Base-by-base conservation (phyloP, 2,797 vertebrate genomes). In the Sebastes trivittatus region DNA sequence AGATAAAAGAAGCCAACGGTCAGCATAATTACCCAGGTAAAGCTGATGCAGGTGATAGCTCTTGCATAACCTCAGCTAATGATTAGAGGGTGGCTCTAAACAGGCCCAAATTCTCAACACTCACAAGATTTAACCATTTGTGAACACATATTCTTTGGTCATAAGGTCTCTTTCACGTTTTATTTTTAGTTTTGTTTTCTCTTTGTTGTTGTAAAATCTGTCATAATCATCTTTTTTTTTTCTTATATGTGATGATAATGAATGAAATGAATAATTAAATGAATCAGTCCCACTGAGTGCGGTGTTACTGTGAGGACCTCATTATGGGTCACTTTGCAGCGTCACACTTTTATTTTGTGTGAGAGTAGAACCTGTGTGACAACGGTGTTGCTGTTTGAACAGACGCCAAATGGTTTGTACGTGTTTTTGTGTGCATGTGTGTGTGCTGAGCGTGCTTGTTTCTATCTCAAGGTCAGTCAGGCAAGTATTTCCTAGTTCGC, bases 11-110 rank as follows among this genome's bases (percentile, higher is more conserved):
- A 91, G 86, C 83, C 90, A 92, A 87, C 76, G 75, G 85, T 94
- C 92, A 93, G 91, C 85, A 78, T 80, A 83, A 91, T 92, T 76
- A 83, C 80, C 77, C 75, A 52, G 72, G 91, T 92, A 80, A 72
- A 80, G 83, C 80, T 82, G 83, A 85, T 88, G 84, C 83, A 87
- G 87, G 89, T 84, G 88, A 88, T 77, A 78, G 64, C 73, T 86
- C 81, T 94, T 94, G 88, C 88, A 82, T 87, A 93, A 93, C 78
- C 65, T 72, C 83, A 65, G 89, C 89, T 90, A 93, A 94, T 93
- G 86, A 91, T 88, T 90, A 87, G 80, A 90, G 73, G 55, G 29
- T 63, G 56, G 52, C 49, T 76, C 69, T 11, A 88, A 90, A 89
- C 89, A 85, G 61, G 64, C 23, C 69, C 11, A 63, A 66, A 62